Evolutionary conservation across 2,797 vertebrate species (phyloP), one percentile per base, ranked within the genome.

Genomic region (Limosa lapponica): DNA sequence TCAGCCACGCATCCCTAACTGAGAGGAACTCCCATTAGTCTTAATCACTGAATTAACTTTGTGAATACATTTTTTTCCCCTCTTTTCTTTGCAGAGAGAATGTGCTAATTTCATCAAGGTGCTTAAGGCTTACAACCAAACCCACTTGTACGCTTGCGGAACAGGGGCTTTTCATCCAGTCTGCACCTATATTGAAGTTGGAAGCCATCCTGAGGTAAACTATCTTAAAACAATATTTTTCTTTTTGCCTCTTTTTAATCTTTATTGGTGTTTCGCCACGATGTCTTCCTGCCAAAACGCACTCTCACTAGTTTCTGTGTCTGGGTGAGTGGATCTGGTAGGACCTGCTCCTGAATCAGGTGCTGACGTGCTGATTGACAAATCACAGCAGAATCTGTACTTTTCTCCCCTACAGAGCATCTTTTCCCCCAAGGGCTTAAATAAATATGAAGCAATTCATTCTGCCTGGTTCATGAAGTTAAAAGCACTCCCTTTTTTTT

Each of bases 91-190:
- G 74, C 98, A 99, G 99, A 99, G 98, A 97, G 99, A 99, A 97
- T 99, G 99, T 97, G 98, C 99, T 65, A 99, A 99, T 97, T 99
- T 99, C 97, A 98, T 99, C 96, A 99, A 99, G 94, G 98, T 99
- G 90, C 95, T 99, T 87, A 99, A 99, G 97, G 94, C 98, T 15
- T 99, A 99, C 95, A 99, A 99, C 97, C 99, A 99, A 95, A 99
- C 99, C 59, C 99, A 99, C 95, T 92, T 99, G 78, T 99, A 99
- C 0, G 98, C 98, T 59, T 99, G 99, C 55, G 99, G 99, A 94
- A 99, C 99, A 0, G 99, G 99, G 80, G 99, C 99, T 93, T 99
- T 99, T 86, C 99, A 99, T 96, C 99, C 99, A 17, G 97, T 99
- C 96, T 99, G 99, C 90, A 98, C 99, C 87, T 99, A 99, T 96